A percentile compares a stretch with the other conserved stretches of the same genome.
These are phyloP conservation scores for Triplophysa bombifrons DNA, from an alignment of 2,797 vertebrate genomes.

Conservation along the genomic window DNA sequence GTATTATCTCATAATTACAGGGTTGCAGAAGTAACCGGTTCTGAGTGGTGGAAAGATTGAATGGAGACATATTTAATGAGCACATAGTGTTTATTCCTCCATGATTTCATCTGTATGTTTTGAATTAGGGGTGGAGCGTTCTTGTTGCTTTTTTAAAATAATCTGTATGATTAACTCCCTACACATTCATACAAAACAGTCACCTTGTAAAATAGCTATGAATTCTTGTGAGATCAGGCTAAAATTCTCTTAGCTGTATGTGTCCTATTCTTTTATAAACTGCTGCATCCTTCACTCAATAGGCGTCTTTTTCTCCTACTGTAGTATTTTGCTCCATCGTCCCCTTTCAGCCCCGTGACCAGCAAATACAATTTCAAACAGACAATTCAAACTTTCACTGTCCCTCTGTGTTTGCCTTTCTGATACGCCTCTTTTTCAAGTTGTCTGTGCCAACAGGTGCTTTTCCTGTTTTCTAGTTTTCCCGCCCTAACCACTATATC, in stretches of 20 bases:
- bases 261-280: slow-evolving; percentile 26
- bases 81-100: too few species aligned
- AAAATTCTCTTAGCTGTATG: too few species aligned
- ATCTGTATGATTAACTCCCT: too few species aligned
- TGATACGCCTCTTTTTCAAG: slow-evolving; percentile 46
- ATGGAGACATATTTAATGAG: background rate
- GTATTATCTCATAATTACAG: slow-evolving; percentile 47
- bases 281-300: slow-evolving; percentile 14
- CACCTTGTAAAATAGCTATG: too few species aligned
- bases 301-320: slow-evolving; percentile 45
- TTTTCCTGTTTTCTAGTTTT: slow-evolving; percentile 18
- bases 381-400: slow-evolving; percentile 37
- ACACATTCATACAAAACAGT: too few species aligned
- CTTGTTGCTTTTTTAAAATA: too few species aligned
- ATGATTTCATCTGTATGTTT: too few species aligned
- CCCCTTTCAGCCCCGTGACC: slow-evolving; percentile 28
- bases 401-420: slow-evolving; percentile 44
- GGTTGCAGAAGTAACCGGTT: slow-evolving; percentile 14
- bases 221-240: too few species aligned
- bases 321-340: background rate
- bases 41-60: slow-evolving; percentile 25
- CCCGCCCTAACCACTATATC: slow-evolving; percentile 42
- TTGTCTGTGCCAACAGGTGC: slow-evolving; percentile 15
- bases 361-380: slow-evolving; percentile 56
- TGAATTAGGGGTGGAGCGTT: too few species aligned